Base-by-base conservation (phyloP, 2,888 invertebrate species). In the Lysandra coridon region DNA sequence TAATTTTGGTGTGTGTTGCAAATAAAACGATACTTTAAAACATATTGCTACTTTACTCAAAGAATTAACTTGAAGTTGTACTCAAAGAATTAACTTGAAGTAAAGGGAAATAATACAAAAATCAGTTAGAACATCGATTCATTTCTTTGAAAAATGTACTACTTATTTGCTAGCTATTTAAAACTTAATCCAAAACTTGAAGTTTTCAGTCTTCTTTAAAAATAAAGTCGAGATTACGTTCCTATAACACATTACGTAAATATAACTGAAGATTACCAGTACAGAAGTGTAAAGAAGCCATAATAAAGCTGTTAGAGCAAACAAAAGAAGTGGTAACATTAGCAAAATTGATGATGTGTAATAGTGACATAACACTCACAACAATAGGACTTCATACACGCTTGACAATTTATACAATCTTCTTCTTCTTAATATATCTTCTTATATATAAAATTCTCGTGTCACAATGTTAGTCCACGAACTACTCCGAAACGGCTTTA, bases 321-420 rank as follows among this genome's bases (percentile, higher is more conserved):
- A 69, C 69, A 69, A 69, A 33, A 69, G 69, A 69, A 30, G 23
- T 64, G 30, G 30, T 30, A 23, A 10, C 64, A 7, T 30, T 64
- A 10, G 12, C 30, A 12, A 64, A 64, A 30, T 23, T 30, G 33
- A 4, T 69, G 69, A 49, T 74, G 44, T 74, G 74, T 74, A 10
- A 4, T 14, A 4, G 69, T 69, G 69, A 69, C 33, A 69, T 69
- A 69, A 74, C 53, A 53, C 14, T 10, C 44, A 53, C 53, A 53
- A 14, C 74, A 74, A 74, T 74, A 74, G 74, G 73, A 7, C 6
- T 49, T 74, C n/a, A 74, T 44, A 44, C 44, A 44, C 49, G 74
- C n/a, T 74, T 1, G n/a, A 33, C 4, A 69, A 33, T 14, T 33
- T 14, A 33, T 4, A 69, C 64, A 3, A 23, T 23, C 23, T 23